Percentiles rank a stretch among this genome's conserved stretches.
phyloP scores from a whole-genome alignment of 2,797 vertebrate genomes.

The Acipenser ruthenus region DNA sequence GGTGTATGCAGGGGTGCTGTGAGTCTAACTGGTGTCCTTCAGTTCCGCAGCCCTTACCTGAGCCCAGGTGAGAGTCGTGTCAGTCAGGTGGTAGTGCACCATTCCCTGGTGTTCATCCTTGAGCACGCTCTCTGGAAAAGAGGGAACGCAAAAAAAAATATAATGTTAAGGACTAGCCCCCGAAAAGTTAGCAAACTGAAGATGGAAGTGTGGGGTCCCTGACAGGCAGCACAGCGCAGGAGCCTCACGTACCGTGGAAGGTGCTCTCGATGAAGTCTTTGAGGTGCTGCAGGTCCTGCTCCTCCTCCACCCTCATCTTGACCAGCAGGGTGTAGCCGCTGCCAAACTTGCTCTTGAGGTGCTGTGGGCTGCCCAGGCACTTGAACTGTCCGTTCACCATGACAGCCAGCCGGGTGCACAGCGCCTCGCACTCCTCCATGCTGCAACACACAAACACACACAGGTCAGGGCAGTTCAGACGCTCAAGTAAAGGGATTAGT shows the following conservation, averaged over 20 bases:
- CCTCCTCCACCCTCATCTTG: slow-evolving; percentile 70
- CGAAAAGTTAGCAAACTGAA: too few relatives aligned
- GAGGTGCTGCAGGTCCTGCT: slow-evolving; percentile 73
- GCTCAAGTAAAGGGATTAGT: too few relatives aligned
- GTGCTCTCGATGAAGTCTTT: slow-evolving; percentile 88
- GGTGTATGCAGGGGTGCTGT: too few relatives aligned
- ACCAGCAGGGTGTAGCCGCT: slow-evolving; percentile 90
- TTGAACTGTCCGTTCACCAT: slow-evolving; percentile 95
- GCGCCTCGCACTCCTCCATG: slow-evolving; percentile 96
- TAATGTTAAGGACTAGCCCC: too few relatives aligned
- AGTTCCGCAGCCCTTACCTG: slow-evolving; percentile 55
- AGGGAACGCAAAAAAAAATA: too few relatives aligned
- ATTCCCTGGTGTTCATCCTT: slow-evolving; percentile 93
- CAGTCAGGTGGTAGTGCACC: slow-evolving; percentile 88
- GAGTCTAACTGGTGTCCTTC: too few relatives aligned
- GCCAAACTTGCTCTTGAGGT: slow-evolving; percentile 94
- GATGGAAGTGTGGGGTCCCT: too few relatives aligned
- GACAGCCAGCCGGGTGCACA: slow-evolving; percentile 95
- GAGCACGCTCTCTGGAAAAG: slow-evolving; percentile 71
- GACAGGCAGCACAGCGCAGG: too few relatives aligned
- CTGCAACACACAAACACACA: slow-evolving; percentile 39
- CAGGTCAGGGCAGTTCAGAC: too few relatives aligned
- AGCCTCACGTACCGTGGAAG: slow-evolving; percentile 72
- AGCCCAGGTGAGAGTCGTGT: slow-evolving; percentile 83
- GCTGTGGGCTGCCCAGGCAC: slow-evolving; percentile 92